Conservation (phyloP, 2,888 invertebrate genomes). For the Antitype chi region DNA sequence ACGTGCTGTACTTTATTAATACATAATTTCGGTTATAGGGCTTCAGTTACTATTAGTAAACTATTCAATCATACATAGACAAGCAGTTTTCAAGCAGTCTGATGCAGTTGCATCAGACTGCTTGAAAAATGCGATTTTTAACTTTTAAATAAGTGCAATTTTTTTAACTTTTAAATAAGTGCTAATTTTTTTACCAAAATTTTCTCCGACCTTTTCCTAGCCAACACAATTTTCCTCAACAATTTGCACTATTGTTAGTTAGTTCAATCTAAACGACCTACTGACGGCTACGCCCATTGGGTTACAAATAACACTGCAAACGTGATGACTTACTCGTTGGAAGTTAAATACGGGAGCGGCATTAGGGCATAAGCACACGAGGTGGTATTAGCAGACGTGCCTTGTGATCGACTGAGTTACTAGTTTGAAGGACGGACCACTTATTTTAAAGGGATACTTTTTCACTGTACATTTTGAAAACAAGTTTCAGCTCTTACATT, state of each 20-base stretch:
- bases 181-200: not conserved
- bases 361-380: conserved; percentile 19
- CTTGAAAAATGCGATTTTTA: too few relatives aligned
- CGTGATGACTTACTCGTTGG: conserved; percentile 50
- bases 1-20: not conserved
- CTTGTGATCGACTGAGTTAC: not conserved
- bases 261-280: conserved; percentile 28
- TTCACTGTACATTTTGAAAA: not conserved
- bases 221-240: conserved; percentile 7
- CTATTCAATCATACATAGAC: not conserved
- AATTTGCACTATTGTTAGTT: conserved; percentile 17
- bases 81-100: too few relatives aligned
- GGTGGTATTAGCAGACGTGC: not conserved
- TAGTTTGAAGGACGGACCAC: not conserved
- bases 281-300: conserved; percentile 25
- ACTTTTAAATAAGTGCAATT: not conserved
- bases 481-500: not conserved
- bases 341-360: conserved; percentile 35
- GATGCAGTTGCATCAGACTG: too few relatives aligned
- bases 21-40: not conserved
- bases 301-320: conserved; percentile 52
- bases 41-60: not conserved
- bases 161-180: not conserved
- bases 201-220: not conserved
- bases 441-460: not conserved